Evolutionary conservation across 1,140 invertebrate species (phyloP).

Genomic region (Ectropis grisescens): DNA sequence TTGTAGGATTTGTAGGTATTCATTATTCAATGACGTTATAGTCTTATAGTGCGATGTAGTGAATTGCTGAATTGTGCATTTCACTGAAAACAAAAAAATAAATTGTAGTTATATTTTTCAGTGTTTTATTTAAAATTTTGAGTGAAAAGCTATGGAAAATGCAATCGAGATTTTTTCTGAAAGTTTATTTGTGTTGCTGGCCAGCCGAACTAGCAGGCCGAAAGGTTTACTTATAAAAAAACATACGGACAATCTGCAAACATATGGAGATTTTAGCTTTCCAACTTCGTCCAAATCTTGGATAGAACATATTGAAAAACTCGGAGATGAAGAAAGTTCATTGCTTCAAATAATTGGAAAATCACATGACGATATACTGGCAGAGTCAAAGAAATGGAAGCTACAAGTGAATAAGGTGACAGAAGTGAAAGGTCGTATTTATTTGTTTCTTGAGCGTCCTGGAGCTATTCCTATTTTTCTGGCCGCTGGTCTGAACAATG

Average conservation of each 20-base stretch:
- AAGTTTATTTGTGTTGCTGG: slow-evolving; percentile 28
- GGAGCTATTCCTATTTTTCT: slow-evolving; percentile 30
- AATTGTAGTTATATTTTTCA: too few relatives aligned
- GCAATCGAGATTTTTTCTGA: slow-evolving; percentile 20
- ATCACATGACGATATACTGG: slow-evolving; percentile 22
- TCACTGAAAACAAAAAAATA: too few relatives aligned
- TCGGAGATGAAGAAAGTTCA: slow-evolving; percentile 11
- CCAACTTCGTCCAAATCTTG: slow-evolving; percentile 60
- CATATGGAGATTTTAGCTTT: slow-evolving; percentile 69
- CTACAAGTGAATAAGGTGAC: slow-evolving; percentile 28
- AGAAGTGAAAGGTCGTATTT: slow-evolving; percentile 32
- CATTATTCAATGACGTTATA: too few relatives aligned
- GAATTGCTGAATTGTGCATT: too few relatives aligned
- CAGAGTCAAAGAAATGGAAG: slow-evolving; percentile 36
- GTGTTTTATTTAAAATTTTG: too few relatives aligned
- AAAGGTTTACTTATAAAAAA: slow-evolving; percentile 54
- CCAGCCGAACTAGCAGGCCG: slow-evolving; percentile 16
- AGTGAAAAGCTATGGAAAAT: too few relatives aligned
- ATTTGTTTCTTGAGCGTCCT: slow-evolving; percentile 37
- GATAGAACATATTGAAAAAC: slow-evolving; percentile 35
- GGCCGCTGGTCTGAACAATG: slow-evolving; percentile 22
- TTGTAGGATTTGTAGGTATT: too few relatives aligned
- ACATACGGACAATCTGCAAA: slow-evolving; percentile 54
- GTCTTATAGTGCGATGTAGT: too few relatives aligned
- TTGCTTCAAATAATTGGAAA: slow-evolving; percentile 34